Percentiles rank a stretch among this genome's conserved stretches.
phyloP scores from a whole-genome alignment of 2,888 invertebrate genomes.

The Morpho helenor region DNA sequence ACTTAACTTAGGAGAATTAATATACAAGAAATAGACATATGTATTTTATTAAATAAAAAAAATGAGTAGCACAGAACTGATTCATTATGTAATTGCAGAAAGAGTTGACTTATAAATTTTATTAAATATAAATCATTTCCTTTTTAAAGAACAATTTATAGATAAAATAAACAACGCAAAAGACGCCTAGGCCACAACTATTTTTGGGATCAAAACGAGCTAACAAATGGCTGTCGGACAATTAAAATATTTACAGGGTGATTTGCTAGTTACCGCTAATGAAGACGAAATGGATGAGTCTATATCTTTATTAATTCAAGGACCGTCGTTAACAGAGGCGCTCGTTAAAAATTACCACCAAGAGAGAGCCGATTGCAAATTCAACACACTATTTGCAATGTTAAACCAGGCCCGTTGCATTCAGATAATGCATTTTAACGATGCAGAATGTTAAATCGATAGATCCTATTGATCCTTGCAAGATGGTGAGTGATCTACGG shows the following conservation, averaged over 20 bases:
- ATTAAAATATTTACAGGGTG: constrained; percentile 28
- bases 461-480: constrained; percentile 44
- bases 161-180: neutral
- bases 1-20: too few species aligned
- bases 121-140: too few species aligned
- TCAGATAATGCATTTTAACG: constrained; percentile 80
- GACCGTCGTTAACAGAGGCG: constrained; percentile 51
- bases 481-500: constrained; percentile 44
- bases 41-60: too few species aligned
- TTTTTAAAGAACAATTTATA: neutral
- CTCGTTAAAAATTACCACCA: constrained; percentile 75
- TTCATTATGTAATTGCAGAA: too few species aligned
- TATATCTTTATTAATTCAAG: constrained; percentile 65
- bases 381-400: constrained; percentile 71
- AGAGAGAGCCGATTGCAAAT: constrained; percentile 62
- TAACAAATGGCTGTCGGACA: constrained; percentile 19
- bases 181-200: neutral
- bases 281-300: constrained; percentile 39
- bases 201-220: constrained; percentile 9
- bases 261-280: constrained; percentile 34
- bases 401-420: constrained; percentile 63
- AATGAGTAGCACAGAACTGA: too few species aligned
- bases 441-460: constrained; percentile 66
- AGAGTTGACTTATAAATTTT: too few species aligned
- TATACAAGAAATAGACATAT: too few species aligned